A percentile compares a stretch with the other conserved stretches of the same genome.
These are phyloP conservation scores for Drosophila sordidula DNA, from an alignment of 2,888 invertebrate species.

Conservation along the genomic window DNA sequence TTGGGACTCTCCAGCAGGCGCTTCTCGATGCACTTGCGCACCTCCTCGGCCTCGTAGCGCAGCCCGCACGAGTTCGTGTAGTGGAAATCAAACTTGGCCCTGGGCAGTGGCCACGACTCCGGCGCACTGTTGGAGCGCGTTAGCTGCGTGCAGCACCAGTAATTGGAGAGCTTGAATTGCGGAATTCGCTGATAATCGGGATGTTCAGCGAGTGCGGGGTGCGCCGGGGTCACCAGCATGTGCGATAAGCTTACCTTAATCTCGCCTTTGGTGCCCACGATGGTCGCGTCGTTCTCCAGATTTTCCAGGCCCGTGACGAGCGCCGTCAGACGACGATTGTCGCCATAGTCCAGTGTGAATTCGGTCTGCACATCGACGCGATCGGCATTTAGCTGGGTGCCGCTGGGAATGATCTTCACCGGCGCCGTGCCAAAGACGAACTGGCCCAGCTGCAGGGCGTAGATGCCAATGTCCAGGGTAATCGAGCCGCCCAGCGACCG, in stretches of 20 bases:
- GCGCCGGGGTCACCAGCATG: not conserved
- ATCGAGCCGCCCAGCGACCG: constrained; percentile 92
- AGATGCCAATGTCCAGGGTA: constrained; percentile 91
- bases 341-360: constrained; percentile 80
- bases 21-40: constrained; percentile 88
- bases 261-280: constrained; percentile 83
- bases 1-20: constrained; percentile 89
- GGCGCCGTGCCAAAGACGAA: constrained; percentile 90
- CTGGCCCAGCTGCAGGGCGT: constrained; percentile 90
- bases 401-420: constrained; percentile 88
- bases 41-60: constrained; percentile 91
- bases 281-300: constrained; percentile 79
- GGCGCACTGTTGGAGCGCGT: constrained; percentile 87
- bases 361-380: constrained; percentile 87
- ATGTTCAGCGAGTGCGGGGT: no score
- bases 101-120: constrained; percentile 88
- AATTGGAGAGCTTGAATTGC: constrained; percentile 85
- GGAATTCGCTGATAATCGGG: not conserved
- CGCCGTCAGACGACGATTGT: constrained; percentile 76
- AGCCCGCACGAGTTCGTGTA: constrained; percentile 90
- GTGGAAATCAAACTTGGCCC: constrained; percentile 86
- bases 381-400: constrained; percentile 88
- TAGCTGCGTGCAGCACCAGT: constrained; percentile 84
- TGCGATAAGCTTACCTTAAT: constrained; percentile 77
- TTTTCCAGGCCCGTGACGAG: constrained; percentile 69